phyloP scores from a whole-genome alignment of 2,113 vertebrate genomes.

The Thomomys bottae region DNA sequence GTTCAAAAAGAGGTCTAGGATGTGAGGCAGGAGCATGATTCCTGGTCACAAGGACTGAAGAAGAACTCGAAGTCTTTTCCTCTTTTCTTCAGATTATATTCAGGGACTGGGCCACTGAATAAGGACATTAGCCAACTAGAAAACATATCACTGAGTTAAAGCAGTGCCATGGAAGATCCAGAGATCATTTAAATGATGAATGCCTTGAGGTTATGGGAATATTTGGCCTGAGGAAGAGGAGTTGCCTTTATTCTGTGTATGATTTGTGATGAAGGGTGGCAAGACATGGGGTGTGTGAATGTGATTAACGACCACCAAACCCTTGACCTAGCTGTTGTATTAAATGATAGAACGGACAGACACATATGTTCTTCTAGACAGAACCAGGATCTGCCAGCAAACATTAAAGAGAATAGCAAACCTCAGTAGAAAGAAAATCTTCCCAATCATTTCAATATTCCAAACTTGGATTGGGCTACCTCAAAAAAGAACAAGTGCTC shows the following conservation, averaged over 20 bases:
- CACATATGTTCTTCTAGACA: neutral
- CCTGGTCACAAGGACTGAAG: neutral
- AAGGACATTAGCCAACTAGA: neutral
- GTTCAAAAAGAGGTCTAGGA: neutral
- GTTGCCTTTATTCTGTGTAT: conserved; percentile 19
- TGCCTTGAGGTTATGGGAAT: neutral
- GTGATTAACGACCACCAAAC: neutral
- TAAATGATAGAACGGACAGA: neutral
- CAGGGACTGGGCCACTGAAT: neutral
- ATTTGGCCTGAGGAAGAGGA: neutral
- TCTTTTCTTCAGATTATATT: neutral
- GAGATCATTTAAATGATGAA: conserved; percentile 6
- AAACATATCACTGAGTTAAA: neutral
- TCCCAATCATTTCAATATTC: conserved; percentile 19
- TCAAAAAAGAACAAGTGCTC: neutral
- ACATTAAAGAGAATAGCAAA: neutral
- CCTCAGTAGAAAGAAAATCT: neutral
- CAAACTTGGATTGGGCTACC: neutral
- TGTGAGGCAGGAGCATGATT: neutral
- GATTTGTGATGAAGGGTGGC: neutral
- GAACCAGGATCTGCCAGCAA: neutral
- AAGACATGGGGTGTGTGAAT: neutral
- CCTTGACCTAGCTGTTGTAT: neutral
- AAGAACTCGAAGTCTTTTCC: neutral
- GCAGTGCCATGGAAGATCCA: neutral